Evolutionary conservation across 1,140 invertebrate genomes (phyloP).

Genomic region (Aphaenogaster floridana): DNA sequence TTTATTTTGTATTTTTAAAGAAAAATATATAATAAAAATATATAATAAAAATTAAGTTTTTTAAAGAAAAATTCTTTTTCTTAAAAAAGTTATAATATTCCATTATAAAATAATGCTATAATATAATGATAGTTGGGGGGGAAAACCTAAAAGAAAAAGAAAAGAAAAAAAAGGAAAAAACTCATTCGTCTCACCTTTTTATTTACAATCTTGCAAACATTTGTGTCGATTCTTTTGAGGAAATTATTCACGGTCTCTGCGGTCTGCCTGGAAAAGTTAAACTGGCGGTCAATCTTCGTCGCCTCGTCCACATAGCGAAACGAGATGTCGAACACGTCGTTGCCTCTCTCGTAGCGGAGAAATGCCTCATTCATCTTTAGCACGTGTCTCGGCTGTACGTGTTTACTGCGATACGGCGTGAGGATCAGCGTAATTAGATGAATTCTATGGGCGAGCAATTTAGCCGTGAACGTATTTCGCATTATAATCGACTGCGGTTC

Average conservation of each 20-base stretch:
- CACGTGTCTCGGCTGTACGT: background rate
- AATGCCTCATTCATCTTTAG: conserved; percentile 87
- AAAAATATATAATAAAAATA: no score
- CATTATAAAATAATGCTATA: background rate
- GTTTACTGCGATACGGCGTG: background rate
- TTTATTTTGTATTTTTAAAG: background rate
- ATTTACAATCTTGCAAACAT: conserved; percentile 88
- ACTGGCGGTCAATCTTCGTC: conserved; percentile 87
- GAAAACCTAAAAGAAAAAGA: background rate
- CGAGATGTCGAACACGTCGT: conserved; percentile 84
- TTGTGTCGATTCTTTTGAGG: conserved; percentile 88
- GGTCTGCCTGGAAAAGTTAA: conserved; percentile 90
- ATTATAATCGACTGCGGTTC: conserved; percentile 18
- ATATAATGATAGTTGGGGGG: background rate
- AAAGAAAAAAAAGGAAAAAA: background rate
- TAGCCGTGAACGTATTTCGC: conserved; percentile 19
- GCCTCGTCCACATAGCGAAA: conserved; percentile 87
- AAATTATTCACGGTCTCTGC: conserved; percentile 88
- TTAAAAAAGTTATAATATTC: background rate
- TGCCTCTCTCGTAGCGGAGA: conserved; percentile 84
- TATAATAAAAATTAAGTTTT: background rate
- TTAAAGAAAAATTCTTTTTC: background rate
- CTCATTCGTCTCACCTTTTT: conserved; percentile 83
- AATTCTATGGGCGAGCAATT: background rate
- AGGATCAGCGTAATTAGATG: background rate